These are phyloP conservation scores for Amphipoea lucens DNA, from an alignment of 2,888 invertebrate species.

Conservation along the genomic window DNA sequence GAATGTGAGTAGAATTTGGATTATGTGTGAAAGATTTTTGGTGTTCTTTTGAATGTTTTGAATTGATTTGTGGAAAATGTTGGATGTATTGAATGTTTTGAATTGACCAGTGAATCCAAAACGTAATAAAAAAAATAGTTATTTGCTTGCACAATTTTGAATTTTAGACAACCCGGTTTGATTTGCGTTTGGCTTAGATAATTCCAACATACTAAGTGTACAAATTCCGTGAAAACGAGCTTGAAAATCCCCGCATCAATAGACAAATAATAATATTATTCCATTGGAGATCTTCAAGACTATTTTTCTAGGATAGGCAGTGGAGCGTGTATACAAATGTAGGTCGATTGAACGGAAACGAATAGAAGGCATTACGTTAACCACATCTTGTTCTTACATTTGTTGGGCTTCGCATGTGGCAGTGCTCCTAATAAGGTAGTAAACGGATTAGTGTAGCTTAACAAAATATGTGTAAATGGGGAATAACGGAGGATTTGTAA, in stretches of 20 bases:
- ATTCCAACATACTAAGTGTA: neutral
- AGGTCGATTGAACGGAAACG: slow-evolving; percentile 61
- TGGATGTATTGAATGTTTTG: neutral
- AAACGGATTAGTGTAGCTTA: slow-evolving; percentile 73
- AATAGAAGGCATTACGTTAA: slow-evolving; percentile 61
- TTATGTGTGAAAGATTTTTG: slow-evolving; percentile 38
- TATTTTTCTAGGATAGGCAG: slow-evolving; percentile 46
- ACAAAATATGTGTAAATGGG: slow-evolving; percentile 37
- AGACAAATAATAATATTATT: slow-evolving; percentile 25
- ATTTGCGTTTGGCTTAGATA: slow-evolving; percentile 16
- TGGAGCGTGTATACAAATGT: slow-evolving; percentile 45
- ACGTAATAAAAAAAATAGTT: neutral
- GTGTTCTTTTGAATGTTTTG: slow-evolving; percentile 32
- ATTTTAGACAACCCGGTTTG: slow-evolving; percentile 11
- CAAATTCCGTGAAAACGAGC: slow-evolving; percentile 19
- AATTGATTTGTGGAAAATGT: neutral
- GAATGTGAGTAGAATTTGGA: slow-evolving; percentile 40
- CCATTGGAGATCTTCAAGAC: slow-evolving; percentile 25
- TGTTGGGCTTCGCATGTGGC: slow-evolving; percentile 77
- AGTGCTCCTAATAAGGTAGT: slow-evolving; percentile 72
- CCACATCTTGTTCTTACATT: slow-evolving; percentile 68
- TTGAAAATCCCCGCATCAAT: slow-evolving; percentile 37
- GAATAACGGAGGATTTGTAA: slow-evolving; percentile 18
- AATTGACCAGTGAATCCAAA: neutral
- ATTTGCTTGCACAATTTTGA: slow-evolving; percentile 36